These are phyloP conservation scores for Enteromius treurensis DNA, from an alignment of 2,797 vertebrate genomes.

Conservation along the genomic window DNA sequence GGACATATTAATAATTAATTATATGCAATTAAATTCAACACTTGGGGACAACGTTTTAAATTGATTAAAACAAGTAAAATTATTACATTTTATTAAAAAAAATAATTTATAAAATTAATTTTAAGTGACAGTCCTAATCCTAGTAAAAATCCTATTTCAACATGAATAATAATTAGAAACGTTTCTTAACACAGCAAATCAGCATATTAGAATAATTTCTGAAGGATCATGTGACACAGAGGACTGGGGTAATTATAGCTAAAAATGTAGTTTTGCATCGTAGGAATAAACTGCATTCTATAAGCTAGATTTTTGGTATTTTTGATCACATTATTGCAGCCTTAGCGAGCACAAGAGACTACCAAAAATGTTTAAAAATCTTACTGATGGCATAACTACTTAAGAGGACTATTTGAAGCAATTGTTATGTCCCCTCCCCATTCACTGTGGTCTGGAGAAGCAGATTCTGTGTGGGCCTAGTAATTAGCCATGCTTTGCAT, in stretches of 20 bases:
- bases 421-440: neutral
- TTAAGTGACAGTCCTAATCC: too few relatives aligned
- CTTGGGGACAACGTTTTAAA: neutral
- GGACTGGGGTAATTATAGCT: neutral
- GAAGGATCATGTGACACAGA: neutral
- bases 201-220: neutral
- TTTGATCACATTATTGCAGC: neutral
- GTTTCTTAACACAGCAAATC: neutral
- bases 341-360: neutral
- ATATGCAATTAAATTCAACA: neutral
- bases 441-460: neutral
- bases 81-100: too few relatives aligned
- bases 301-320: neutral
- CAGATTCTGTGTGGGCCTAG: slow-evolving; percentile 13
- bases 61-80: neutral
- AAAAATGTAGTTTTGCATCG: neutral
- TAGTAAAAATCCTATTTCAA: neutral
- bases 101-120: neutral
- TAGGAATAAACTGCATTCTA: neutral
- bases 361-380: neutral
- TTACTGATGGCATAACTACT: neutral
- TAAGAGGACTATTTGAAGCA: neutral
- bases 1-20: neutral
- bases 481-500: slow-evolving; percentile 34
- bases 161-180: neutral